Percentiles rank a stretch among this genome's conserved stretches.
Evolutionary conservation across 2,113 vertebrate species (phyloP).

Genomic region (Notarius lentiginosus): DNA sequence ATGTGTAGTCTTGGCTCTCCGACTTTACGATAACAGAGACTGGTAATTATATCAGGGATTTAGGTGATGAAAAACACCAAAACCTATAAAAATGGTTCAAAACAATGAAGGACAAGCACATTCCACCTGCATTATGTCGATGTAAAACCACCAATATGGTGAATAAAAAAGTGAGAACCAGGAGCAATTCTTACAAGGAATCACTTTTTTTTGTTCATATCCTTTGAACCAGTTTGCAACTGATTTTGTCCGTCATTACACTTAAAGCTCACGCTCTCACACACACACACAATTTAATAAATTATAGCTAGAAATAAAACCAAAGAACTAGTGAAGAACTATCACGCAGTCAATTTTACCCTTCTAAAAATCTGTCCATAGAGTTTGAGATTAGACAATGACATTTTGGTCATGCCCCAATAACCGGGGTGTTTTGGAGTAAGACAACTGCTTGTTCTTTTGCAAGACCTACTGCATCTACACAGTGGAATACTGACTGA

Average conservation of each 20-base stretch:
- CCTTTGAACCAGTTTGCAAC: conserved; percentile 35
- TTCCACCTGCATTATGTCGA: conserved; percentile 62
- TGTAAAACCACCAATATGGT: conserved; percentile 76
- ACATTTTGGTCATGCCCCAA: neutral
- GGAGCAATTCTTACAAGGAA: conserved; percentile 44
- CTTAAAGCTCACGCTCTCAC: conserved; percentile 17
- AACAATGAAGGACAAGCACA: conserved; percentile 49
- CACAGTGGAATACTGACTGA: conserved; percentile 28
- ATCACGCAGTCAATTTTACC: neutral
- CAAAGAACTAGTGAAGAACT: neutral
- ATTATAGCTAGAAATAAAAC: neutral
- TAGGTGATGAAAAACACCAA: neutral
- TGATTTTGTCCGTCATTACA: conserved; percentile 40
- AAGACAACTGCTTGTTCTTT: neutral
- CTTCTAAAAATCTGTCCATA: neutral
- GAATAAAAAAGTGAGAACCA: conserved; percentile 54
- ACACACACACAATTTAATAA: neutral
- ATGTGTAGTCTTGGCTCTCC: conserved; percentile 15
- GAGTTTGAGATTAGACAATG: neutral
- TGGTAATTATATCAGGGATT: neutral
- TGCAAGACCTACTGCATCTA: neutral
- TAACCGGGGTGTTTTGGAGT: neutral
- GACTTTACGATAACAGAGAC: neutral
- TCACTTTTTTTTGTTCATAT: conserved; percentile 24
- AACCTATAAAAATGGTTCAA: conserved; percentile 37